Conservation (phyloP, 2,888 invertebrate species). For the Leptura quadrifasciata region DNA sequence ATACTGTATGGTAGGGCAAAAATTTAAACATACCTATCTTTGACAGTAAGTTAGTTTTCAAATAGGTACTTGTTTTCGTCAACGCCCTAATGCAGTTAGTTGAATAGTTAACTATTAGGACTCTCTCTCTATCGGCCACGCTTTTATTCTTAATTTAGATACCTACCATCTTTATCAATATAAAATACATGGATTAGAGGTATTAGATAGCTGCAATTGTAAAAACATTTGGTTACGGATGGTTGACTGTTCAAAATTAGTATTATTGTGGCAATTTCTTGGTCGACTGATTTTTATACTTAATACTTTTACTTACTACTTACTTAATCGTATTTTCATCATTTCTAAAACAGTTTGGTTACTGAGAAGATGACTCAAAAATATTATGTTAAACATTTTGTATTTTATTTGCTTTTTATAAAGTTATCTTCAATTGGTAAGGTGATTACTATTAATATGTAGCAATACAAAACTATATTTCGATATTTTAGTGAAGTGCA, state of each 20-base stretch:
- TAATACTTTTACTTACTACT: slow-evolving; percentile 56
- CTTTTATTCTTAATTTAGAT: not conserved
- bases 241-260: slow-evolving; percentile 11
- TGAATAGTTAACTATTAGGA: too few species aligned
- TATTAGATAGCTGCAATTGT: not conserved
- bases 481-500: slow-evolving; percentile 20
- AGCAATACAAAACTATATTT: not conserved
- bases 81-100: too few species aligned
- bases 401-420: slow-evolving; percentile 18
- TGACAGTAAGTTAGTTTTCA: too few species aligned
- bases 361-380: slow-evolving; percentile 27
- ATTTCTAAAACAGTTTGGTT: slow-evolving; percentile 23
- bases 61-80: too few species aligned
- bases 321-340: slow-evolving; percentile 48
- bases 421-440: slow-evolving; percentile 21
- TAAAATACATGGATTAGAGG: not conserved
- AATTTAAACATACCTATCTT: too few species aligned
- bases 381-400: slow-evolving; percentile 25
- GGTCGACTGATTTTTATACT: slow-evolving; percentile 53
- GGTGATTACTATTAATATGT: not conserved
- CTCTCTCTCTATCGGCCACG: not conserved
- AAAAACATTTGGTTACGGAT: not conserved
- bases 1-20: too few species aligned
- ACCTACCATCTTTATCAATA: not conserved
- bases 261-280: slow-evolving; percentile 51